These are phyloP conservation scores for Zeus faber DNA, from an alignment of 2,113 vertebrate genomes.

Conservation along the genomic window DNA sequence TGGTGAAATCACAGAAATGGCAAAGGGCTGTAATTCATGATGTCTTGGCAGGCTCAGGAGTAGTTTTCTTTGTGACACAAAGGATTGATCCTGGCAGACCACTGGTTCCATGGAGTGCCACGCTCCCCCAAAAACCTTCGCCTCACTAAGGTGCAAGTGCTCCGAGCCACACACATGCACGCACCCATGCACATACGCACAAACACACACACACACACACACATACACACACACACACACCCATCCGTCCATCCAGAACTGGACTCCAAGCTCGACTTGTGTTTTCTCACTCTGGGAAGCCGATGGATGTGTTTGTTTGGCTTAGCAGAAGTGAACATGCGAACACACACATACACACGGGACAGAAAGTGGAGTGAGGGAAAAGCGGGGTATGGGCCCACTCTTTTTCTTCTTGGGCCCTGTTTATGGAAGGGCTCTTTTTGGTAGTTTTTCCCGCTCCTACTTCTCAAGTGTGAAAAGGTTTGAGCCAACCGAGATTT, in stretches of 20 bases:
- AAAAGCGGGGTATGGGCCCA: conserved; percentile 38
- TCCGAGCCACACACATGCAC: neutral
- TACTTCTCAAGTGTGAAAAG: conserved; percentile 35
- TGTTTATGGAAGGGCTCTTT: conserved; percentile 43
- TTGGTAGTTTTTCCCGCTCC: conserved; percentile 46
- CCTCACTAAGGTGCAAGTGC: conserved; percentile 23
- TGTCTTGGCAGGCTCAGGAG: conserved; percentile 35
- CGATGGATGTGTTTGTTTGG: conserved; percentile 72
- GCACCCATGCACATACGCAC: conserved; percentile 14
- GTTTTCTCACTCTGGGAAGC: conserved; percentile 62
- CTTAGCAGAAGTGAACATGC: conserved; percentile 49
- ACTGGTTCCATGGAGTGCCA: too few species aligned
- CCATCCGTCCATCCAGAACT: conserved; percentile 43
- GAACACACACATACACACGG: neutral
- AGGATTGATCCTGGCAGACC: conserved; percentile 46
- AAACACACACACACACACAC: conserved; percentile 18
- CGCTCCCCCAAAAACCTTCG: too few species aligned
- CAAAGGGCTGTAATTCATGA: conserved; percentile 33
- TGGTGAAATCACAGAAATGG: conserved; percentile 48
- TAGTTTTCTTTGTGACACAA: conserved; percentile 31
- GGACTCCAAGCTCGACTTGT: conserved; percentile 55
- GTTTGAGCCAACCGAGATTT: conserved; percentile 45
- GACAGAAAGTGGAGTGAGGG: conserved; percentile 8
- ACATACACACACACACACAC: conserved; percentile 10
- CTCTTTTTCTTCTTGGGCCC: conserved; percentile 55